Percentiles rank a stretch among this genome's conserved stretches.
phyloP scores from a whole-genome alignment of 2,888 invertebrate genomes.

The Ennomos quercinarius region DNA sequence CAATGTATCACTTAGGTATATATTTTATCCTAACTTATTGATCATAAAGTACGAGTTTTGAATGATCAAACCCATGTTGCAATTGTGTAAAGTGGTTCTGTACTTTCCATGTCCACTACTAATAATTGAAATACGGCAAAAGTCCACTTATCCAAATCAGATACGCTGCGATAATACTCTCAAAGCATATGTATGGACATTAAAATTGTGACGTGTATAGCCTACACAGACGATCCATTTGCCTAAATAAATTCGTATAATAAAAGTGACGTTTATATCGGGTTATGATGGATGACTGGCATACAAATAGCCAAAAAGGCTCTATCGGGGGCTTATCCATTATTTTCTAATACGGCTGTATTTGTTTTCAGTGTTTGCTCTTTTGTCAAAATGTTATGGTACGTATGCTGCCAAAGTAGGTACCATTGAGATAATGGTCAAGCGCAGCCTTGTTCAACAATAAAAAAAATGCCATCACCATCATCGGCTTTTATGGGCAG shows the following conservation, averaged over 20 bases:
- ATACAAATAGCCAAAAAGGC: conserved; percentile 26
- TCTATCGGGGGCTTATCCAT: conserved; percentile 30
- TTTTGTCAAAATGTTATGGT: no score
- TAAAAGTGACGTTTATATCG: conserved; percentile 28
- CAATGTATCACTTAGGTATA: no score
- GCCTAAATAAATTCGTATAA: conserved; percentile 40
- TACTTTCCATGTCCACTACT: background rate
- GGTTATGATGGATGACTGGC: conserved; percentile 41
- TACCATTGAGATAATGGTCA: no score
- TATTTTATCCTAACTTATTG: no score
- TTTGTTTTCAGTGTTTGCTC: no score
- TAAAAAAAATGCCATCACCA: no score
- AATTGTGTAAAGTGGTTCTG: conserved; percentile 1
- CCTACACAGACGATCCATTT: conserved; percentile 33
- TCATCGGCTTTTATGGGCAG: no score
- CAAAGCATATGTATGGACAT: conserved; percentile 2
- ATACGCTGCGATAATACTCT: conserved; percentile 12
- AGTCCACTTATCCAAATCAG: conserved; percentile 7
- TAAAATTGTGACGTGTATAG: conserved; percentile 5
- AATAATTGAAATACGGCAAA: conserved; percentile 6
- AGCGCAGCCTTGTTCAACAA: no score
- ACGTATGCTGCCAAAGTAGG: no score
- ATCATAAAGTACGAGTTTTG: no score
- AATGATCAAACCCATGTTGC: no score
- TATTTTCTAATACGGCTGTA: background rate